Conservation (phyloP, 2,113 vertebrate species). For the Rattus rattus region DNA sequence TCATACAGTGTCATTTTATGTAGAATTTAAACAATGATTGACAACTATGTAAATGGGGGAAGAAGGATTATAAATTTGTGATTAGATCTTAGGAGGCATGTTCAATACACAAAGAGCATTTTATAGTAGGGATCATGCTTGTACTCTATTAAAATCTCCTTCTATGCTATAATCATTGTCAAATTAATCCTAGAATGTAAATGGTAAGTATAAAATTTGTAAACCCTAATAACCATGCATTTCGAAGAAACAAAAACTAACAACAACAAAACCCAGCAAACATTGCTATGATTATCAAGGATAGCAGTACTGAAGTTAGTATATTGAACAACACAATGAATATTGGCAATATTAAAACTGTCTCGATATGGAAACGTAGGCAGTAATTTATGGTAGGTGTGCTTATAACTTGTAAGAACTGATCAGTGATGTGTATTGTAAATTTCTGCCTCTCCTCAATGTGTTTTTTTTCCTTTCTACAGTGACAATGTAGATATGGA, state of each 20-base stretch:
- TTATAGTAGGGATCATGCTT: slow-evolving; percentile 10
- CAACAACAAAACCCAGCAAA: not conserved
- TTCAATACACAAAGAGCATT: not conserved
- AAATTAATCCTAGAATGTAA: slow-evolving; percentile 46
- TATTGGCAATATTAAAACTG: not conserved
- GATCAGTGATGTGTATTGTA: slow-evolving; percentile 71
- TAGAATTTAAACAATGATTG: too few relatives aligned
- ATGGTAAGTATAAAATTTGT: not conserved
- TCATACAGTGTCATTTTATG: too few relatives aligned
- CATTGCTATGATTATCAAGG: not conserved
- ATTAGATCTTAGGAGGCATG: too few relatives aligned
- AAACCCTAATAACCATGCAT: not conserved
- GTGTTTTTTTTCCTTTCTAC: not conserved
- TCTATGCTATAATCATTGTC: not conserved
- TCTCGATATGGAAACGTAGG: slow-evolving; percentile 23
- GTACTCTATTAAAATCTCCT: slow-evolving; percentile 51
- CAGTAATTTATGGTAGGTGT: slow-evolving; percentile 64
- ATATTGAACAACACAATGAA: not conserved
- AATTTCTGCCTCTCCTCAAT: slow-evolving; percentile 57
- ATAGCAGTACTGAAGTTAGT: not conserved
- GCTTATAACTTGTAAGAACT: slow-evolving; percentile 59
- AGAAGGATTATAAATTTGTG: too few relatives aligned
- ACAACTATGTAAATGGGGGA: too few relatives aligned
- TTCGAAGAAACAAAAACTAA: not conserved
- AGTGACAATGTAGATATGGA: not conserved